Evolutionary conservation across 2,797 vertebrate genomes (phyloP), one percentile per base, ranked within the genome.

Genomic region (Karalla daura): DNA sequence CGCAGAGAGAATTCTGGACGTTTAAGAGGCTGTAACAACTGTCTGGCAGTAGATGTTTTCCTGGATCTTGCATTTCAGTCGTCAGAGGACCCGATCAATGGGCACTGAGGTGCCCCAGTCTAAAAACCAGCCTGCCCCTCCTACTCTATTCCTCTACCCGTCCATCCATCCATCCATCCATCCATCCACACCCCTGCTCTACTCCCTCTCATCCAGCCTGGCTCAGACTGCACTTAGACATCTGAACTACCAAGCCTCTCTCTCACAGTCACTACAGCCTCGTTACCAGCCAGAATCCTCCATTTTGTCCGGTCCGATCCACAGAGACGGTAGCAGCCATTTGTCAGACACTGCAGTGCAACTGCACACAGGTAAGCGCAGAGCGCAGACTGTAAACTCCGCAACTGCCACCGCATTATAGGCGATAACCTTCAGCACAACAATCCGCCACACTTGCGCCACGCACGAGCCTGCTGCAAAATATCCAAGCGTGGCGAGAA

Each of bases 271-370:
- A 27, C 39, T 20, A 10, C 43, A 50, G 60, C 56, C 72, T 63
- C 44, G 39, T 18, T 71, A 25, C 18, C 10, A 76, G 37, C 45
- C 63, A 58, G 12, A 80, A 61, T 74, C 87, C 89, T 70, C 88
- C 89, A 91, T 92, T 91, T 92, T 93, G 88, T 91, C 76, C 80
- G 62, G 62, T 83, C 52, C 66, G 39, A 35, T 49, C 50, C 45
- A 43, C 44, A 53, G 71, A 32, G 10, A 9, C 2, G 10, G 28
- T 33, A 85, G 86, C 86, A 92, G 85, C 84, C 88, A 92, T 90
- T 91, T 86, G 35, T 88, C 80, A 71, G 65, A 61, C 80, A 60
- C 72, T 71, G 84, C 86, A 83, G 77, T 70, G 73, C 60, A 63
- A n/a, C 27, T 55, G 63, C 63, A 46, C 53, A 28, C 64, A 77